These are phyloP conservation scores for Tor tambroides DNA, from an alignment of 2,113 vertebrate species.

Conservation along the genomic window DNA sequence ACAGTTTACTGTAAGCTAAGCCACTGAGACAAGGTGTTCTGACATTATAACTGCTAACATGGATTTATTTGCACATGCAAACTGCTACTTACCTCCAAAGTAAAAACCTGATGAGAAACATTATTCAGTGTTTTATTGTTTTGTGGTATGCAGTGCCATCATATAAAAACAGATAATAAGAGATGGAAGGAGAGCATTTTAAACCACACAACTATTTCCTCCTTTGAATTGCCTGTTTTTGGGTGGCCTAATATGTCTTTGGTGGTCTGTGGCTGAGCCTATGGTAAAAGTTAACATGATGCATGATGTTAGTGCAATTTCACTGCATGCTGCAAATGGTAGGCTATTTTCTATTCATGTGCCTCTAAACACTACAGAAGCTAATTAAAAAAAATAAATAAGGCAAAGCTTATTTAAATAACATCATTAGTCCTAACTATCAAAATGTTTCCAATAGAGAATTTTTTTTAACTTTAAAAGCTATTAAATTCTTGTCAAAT, in stretches of 20 bases:
- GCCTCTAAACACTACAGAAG: neutral
- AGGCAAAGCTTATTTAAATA: neutral
- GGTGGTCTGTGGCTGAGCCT: neutral
- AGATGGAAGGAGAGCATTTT: neutral
- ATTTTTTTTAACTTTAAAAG: neutral
- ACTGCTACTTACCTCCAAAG: too few relatives aligned
- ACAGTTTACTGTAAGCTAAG: slow-evolving; percentile 16
- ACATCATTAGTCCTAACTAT: neutral
- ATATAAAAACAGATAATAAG: too few relatives aligned
- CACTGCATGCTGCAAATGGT: neutral
- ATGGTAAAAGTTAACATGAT: neutral
- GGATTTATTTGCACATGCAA: too few relatives aligned
- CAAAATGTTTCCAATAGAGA: neutral
- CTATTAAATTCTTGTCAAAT: neutral
- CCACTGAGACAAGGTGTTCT: neutral
- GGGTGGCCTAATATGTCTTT: too few relatives aligned
- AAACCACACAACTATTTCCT: neutral
- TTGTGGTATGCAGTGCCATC: neutral
- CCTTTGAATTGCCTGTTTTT: neutral
- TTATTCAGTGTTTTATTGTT: neutral
- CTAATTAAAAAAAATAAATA: neutral
- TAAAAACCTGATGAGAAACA: neutral
- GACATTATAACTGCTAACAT: neutral
- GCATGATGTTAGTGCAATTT: neutral
- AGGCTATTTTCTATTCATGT: neutral